phyloP scores from a whole-genome alignment of 2,888 invertebrate species.

The Agrotis clavis region DNA sequence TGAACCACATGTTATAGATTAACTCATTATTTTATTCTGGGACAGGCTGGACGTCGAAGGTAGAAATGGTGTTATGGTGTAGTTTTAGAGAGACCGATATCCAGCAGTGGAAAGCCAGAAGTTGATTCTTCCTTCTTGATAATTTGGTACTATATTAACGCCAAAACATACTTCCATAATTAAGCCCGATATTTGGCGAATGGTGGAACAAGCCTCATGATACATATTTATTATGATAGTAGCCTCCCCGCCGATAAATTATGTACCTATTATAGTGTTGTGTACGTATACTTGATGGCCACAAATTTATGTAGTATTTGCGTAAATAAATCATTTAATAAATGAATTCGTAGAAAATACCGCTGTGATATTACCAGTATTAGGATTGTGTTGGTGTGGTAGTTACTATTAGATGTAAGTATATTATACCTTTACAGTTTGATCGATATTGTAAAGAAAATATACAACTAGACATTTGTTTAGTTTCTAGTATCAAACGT shows the following conservation, averaged over 20 bases:
- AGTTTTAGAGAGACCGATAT: not conserved
- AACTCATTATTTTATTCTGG: not conserved
- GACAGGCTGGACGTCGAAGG: not conserved
- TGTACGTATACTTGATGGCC: constrained; percentile 23
- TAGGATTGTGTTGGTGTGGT: constrained; percentile 17
- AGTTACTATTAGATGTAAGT: not conserved
- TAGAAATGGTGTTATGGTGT: not conserved
- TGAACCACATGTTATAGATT: no score
- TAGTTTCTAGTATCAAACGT: constrained; percentile 15
- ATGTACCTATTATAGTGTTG: constrained; percentile 42
- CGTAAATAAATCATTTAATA: constrained; percentile 25
- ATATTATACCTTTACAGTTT: not conserved
- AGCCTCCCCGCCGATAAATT: constrained; percentile 43
- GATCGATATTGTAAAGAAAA: constrained; percentile 28
- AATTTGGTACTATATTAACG: not conserved
- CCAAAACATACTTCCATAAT: constrained; percentile 16
- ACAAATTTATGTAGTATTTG: constrained; percentile 54
- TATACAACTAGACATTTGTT: constrained; percentile 29
- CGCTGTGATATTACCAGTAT: not conserved
- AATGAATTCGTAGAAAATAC: constrained; percentile 22
- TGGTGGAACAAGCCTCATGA: constrained; percentile 32
- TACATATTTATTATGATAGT: constrained; percentile 50
- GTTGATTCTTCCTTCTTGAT: not conserved
- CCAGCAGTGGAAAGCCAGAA: not conserved
- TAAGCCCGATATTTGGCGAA: constrained; percentile 21